These are phyloP conservation scores for Mesorhabditis spiculigera DNA, from an alignment of 2,888 invertebrate genomes.

Conservation along the genomic window DNA sequence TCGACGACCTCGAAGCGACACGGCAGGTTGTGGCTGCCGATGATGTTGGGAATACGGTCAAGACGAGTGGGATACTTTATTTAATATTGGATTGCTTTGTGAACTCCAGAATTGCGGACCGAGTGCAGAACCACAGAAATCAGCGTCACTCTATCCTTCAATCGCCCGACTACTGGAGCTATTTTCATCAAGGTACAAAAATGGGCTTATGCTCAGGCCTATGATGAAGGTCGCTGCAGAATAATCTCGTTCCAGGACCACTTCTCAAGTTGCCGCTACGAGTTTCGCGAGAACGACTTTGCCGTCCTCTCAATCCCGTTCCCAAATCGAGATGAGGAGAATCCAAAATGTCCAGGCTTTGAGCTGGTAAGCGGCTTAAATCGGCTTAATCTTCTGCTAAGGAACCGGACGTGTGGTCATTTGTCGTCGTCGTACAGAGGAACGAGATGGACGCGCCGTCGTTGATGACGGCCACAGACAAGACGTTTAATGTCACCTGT, in stretches of 20 bases:
- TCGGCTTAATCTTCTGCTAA: constrained; percentile 2
- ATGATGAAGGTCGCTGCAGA: constrained; percentile 1
- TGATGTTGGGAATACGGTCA: neutral
- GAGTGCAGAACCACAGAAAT: constrained; percentile 54
- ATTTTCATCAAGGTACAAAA: constrained; percentile 46
- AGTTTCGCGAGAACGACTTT: constrained; percentile 24
- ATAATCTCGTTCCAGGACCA: constrained; percentile 23
- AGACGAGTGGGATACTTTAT: neutral
- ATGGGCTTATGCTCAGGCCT: constrained; percentile 14
- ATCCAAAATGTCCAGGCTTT: constrained; percentile 46
- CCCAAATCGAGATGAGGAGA: constrained; percentile 41
- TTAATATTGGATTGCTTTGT: neutral
- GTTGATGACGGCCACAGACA: constrained; percentile 51
- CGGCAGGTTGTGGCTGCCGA: neutral
- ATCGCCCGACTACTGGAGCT: constrained; percentile 43
- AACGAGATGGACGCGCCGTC: constrained; percentile 48
- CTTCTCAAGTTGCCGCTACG: constrained; percentile 28
- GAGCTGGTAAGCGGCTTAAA: constrained; percentile 28
- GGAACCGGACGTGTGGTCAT: constrained; percentile 49
- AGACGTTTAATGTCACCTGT: constrained; percentile 56
- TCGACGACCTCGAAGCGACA: neutral
- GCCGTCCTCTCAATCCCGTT: constrained; percentile 49
- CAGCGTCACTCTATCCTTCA: constrained; percentile 40
- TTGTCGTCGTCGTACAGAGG: constrained; percentile 52
- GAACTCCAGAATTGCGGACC: constrained; percentile 41